Base-by-base conservation (phyloP, 1,140 invertebrate species). In the Antheraea pernyi region DNA sequence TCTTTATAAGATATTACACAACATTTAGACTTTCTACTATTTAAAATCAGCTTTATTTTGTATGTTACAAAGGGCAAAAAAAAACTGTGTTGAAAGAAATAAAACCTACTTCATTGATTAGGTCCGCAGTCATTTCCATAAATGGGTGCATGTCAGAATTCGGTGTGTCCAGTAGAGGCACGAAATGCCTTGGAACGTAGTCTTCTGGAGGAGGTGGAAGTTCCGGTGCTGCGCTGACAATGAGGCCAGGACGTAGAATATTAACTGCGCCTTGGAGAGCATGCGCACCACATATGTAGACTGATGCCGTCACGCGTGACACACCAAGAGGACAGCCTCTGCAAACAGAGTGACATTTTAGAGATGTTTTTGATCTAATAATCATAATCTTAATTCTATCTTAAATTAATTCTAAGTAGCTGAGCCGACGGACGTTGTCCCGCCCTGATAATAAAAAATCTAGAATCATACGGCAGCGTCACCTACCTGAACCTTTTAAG, bases 141-240 rank as follows among this genome's bases (percentile, higher is more conserved):
- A 96, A 95, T 16, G 93, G 83, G 7, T 93, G 85, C 66, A 98
- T 93, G 72, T 96, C 94, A 4, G 95, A 94, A 70, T 93, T 93
- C 0, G 95, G 93, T 16, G 94, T 93, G 83, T 98, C 97, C 61
- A 95, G 93, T 8, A 96, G 91, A 42, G 94, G 93, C 7, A 98
- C 95, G 70, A 95, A 96, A 58, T 95, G 88, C 19, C 94, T 93
- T 13, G 94, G 92, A 0, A 88, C 90, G 22, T 91, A 85, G 64
- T 94, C 94, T 59, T 96, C 91, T 2, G 94, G 95, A 0, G 95
- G 94, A 65, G 95, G 94, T 0, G 97, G 97, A n/a, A 98, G 92
- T 81, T 98, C 97, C 0, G 96, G 94, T 0, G 97, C 97, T 16
- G 95, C 95, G 83, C 97, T 98, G 22, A 98, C 94, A 3, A 98